Conservation (phyloP, 1,140 invertebrate genomes). For the Lasioglossum albipes region DNA sequence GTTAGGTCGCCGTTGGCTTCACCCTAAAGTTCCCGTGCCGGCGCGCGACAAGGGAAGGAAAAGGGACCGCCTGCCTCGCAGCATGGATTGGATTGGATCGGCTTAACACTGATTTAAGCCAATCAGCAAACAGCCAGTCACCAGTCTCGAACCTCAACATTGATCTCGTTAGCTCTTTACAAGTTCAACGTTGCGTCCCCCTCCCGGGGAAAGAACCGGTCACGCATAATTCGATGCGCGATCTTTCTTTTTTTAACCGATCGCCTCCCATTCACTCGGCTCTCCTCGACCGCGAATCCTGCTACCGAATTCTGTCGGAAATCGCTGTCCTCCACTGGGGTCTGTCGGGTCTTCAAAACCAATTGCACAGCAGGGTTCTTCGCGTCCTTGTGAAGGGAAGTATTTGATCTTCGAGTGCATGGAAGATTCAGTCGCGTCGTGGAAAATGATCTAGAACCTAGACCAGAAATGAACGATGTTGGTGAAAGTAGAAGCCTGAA, state of each 20-base stretch:
- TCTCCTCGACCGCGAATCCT: too few species aligned
- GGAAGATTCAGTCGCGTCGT: too few species aligned
- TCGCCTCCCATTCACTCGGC: neutral
- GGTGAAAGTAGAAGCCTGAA: too few species aligned
- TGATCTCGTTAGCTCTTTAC: constrained; percentile 80
- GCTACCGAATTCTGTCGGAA: too few species aligned
- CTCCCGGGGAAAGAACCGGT: constrained; percentile 11
- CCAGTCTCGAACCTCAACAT: constrained; percentile 71
- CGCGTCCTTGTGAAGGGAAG: too few species aligned
- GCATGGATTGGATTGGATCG: constrained; percentile 78
- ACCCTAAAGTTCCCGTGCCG: constrained; percentile 50
- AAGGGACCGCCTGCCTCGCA: constrained; percentile 72
- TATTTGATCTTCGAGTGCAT: too few species aligned
- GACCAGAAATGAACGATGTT: too few species aligned
- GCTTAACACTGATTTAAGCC: constrained; percentile 81
- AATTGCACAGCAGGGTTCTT: too few species aligned
- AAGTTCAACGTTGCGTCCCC: constrained; percentile 77
- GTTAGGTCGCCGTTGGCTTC: constrained; percentile 12
- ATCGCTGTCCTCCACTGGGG: too few species aligned
- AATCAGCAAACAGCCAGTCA: constrained; percentile 78
- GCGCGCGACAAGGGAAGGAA: constrained; percentile 64
- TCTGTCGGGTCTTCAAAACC: too few species aligned
- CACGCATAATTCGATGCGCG: constrained; percentile 32
- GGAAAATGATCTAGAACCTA: too few species aligned
- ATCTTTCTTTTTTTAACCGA: neutral